These are phyloP conservation scores for Apamea crenata DNA, from an alignment of 2,888 invertebrate genomes.

Conservation along the genomic window DNA sequence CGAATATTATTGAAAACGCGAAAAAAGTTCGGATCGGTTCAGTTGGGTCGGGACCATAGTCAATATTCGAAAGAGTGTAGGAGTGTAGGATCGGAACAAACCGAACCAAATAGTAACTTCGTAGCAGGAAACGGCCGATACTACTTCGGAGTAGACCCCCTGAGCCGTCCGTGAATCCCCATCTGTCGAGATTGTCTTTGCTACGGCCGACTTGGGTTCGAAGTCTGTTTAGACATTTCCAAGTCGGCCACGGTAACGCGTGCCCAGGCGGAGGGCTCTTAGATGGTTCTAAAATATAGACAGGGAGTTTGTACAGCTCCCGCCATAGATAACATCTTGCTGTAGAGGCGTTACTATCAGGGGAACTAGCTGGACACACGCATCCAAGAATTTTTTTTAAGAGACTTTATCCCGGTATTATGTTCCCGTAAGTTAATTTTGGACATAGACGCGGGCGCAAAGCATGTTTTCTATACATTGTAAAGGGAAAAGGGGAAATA, in stretches of 20 bases:
- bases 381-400: background rate
- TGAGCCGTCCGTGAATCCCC: no score
- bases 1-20: no score
- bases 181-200: no score
- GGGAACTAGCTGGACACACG: background rate
- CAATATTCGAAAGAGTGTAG: no score
- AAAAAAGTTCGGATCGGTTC: no score
- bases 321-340: background rate
- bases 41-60: no score
- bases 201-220: background rate
- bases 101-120: no score
- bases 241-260: background rate
- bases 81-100: no score
- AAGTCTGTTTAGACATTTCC: background rate
- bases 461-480: background rate
- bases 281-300: background rate
- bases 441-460: background rate
- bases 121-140: no score
- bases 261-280: background rate
- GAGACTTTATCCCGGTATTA: background rate
- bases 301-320: background rate
- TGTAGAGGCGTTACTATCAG: background rate
- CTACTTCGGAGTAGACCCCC: no score
- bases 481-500: constrained; percentile 10
- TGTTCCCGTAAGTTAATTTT: background rate